Base-by-base conservation (phyloP, 1,140 invertebrate genomes). In the Drosophila burlai region DNA sequence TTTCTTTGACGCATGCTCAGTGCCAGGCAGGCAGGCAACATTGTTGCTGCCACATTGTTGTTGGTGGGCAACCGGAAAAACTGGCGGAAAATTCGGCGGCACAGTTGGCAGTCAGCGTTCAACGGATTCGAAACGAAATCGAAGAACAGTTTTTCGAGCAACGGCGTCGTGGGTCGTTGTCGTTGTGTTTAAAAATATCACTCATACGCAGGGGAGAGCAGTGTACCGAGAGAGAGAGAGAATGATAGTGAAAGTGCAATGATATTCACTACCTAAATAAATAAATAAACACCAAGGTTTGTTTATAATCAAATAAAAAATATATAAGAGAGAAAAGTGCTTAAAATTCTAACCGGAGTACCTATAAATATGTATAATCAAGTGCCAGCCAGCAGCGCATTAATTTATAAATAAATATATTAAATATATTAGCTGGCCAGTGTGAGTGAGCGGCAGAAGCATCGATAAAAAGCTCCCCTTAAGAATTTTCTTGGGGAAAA, bases 371-470 rank as follows among this genome's bases (percentile, higher is more conserved):
- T 50, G 26, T 43, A 66, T 69, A 47, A 26, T 45, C 31, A 60
- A 54, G 49, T 63, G 47, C 18, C 42, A 63, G 72, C 62, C 67
- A 69, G 65, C 63, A 66, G 49, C 62, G 58, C 73, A 78, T 84
- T 74, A 75, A 87, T 89, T 90, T 89, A 89, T 68, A 90, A 90
- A 87, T 87, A 87, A 87, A 89, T 89, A 54, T 81, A 89, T 67
- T 74, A 77, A 86, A 83, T 89, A 89, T 81, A 81, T 67, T 74
- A 46, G 40, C 40, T 58, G 26, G 47, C 34, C n/a, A 45, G 57
- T 74, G 75, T 57, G 64, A 59, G 75, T 77, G 52, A 69, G 58
- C 58, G 42, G 46, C 31, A 59, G 38, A 36, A 74, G 34, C 31
- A 52, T 46, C 34, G 55, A 77, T 54, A 63, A 78, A 73, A 80